Conservation (phyloP, 2,797 vertebrate species). For the Coranthus polyacanthus region DNA sequence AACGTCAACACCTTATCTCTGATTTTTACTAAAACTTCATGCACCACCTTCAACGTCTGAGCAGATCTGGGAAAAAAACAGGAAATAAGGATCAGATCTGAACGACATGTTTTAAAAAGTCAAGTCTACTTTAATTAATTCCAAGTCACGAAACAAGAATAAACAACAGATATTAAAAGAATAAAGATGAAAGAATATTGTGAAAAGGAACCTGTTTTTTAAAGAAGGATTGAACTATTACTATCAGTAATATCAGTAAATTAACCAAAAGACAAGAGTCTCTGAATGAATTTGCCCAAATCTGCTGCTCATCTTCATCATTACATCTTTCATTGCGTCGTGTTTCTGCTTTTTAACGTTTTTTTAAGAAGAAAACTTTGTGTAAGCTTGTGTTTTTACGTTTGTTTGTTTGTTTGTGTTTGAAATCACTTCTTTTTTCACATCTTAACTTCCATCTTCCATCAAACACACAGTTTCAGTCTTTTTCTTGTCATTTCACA, state of each 20-base stretch:
- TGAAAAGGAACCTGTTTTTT: too few species aligned
- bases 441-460: conserved; percentile 26
- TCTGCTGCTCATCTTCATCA: conserved; percentile 30
- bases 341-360: not conserved
- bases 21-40: conserved; percentile 5
- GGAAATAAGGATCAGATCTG: not conserved
- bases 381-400: not conserved
- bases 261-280: not conserved
- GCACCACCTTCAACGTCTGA: conserved; percentile 26
- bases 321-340: not conserved
- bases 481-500: not conserved
- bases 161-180: too few species aligned
- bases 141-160: too few species aligned
- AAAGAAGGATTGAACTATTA: too few species aligned
- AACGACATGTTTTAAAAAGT: too few species aligned
- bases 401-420: conserved; percentile 13
- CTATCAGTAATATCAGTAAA: not conserved
- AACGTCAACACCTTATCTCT: not conserved
- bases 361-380: not conserved
- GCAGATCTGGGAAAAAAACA: conserved; percentile 38
- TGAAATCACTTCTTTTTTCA: conserved; percentile 12
- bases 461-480: conserved; percentile 1
- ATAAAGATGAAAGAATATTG: too few species aligned
- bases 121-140: too few species aligned
- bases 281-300: conserved; percentile 24